Evolutionary conservation across 2,888 invertebrate genomes (phyloP).

Genomic region (Cecidostiba fungosa): DNA sequence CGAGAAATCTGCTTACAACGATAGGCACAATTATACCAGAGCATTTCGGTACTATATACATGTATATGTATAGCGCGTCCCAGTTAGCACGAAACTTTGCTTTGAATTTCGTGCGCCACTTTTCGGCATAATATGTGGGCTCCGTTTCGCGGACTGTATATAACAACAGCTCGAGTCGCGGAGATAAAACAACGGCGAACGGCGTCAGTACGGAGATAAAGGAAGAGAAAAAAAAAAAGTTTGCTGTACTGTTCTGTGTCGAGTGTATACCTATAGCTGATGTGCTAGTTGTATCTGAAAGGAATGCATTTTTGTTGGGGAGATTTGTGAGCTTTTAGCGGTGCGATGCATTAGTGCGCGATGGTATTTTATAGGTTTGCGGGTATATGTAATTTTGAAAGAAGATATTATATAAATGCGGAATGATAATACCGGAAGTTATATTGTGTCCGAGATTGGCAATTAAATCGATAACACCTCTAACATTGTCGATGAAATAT

Average conservation of each 20-base stretch:
- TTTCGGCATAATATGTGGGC: constrained; percentile 21
- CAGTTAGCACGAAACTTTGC: constrained; percentile 32
- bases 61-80: not conserved
- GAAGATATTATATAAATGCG: too few species aligned
- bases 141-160: not conserved
- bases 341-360: not conserved
- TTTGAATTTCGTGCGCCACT: constrained; percentile 38
- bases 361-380: too few species aligned
- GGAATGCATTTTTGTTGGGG: not conserved
- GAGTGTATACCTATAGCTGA: not conserved
- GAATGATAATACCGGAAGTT: too few species aligned
- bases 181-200: constrained; percentile 11
- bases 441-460: too few species aligned
- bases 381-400: too few species aligned
- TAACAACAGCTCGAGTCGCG: not conserved
- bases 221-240: not conserved
- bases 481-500: too few species aligned
- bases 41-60: not conserved
- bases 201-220: not conserved
- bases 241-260: not conserved
- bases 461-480: too few species aligned
- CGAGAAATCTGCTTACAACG: not conserved
- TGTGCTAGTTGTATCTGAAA: not conserved
- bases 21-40: not conserved
- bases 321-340: not conserved